Conservation (phyloP, 1,140 invertebrate species). For the Pseudomyrmex sp. region DNA sequence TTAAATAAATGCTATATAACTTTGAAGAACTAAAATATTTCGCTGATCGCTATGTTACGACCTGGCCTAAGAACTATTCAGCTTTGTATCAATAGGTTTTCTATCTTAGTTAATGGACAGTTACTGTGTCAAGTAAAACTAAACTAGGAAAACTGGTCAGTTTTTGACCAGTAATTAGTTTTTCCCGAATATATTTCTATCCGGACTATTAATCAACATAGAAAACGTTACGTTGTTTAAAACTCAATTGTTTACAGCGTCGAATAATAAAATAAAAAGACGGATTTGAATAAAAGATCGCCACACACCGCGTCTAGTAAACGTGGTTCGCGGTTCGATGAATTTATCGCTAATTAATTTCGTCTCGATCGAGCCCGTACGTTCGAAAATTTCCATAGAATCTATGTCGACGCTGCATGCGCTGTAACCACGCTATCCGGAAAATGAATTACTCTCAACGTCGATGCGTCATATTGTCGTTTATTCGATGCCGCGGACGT, state of each 20-base stretch:
- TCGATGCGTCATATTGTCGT: slow-evolving; percentile 59
- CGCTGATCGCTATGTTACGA: no score
- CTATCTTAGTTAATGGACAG: no score
- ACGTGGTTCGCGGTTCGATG: slow-evolving; percentile 4
- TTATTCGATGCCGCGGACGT: slow-evolving; percentile 31
- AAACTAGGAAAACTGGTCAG: no score
- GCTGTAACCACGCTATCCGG: slow-evolving; percentile 49
- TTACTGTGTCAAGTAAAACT: no score
- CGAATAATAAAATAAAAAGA: neutral
- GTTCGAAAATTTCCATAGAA: slow-evolving; percentile 42
- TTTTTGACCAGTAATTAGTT: no score
- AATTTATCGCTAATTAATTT: slow-evolving; percentile 72
- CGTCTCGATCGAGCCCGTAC: slow-evolving; percentile 31
- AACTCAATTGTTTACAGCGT: neutral
- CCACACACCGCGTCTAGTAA: slow-evolving; percentile 25
- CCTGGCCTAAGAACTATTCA: no score
- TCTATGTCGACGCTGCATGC: neutral
- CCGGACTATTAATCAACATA: neutral
- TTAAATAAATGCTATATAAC: neutral
- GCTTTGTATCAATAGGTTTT: no score
- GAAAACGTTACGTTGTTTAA: neutral
- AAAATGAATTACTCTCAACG: slow-evolving; percentile 61
- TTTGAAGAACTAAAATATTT: neutral
- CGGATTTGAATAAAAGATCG: slow-evolving; percentile 29
- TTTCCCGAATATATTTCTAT: no score